Evolutionary conservation across 2,888 invertebrate species (phyloP).

Genomic region (Dastarcus helophoroides): DNA sequence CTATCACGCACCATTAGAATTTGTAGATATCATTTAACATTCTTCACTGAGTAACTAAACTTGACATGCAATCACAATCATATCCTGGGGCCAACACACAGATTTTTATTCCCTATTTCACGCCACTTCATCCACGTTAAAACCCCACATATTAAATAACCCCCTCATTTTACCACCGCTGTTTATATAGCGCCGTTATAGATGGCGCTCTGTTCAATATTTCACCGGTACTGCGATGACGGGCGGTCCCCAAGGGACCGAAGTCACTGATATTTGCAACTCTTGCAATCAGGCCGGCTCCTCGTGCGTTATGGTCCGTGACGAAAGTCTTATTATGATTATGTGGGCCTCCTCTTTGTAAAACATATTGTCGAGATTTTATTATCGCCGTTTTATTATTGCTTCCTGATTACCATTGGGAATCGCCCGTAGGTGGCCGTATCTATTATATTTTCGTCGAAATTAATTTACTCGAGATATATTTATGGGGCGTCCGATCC

Average conservation of each 20-base stretch:
- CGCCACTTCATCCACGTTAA: too few species aligned
- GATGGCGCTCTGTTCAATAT: background rate
- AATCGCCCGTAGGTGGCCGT: too few species aligned
- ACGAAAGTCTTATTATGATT: slow-evolving; percentile 22
- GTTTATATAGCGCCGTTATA: background rate
- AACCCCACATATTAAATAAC: background rate
- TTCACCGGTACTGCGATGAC: slow-evolving; percentile 32
- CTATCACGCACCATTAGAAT: too few species aligned
- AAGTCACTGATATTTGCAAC: slow-evolving; percentile 61
- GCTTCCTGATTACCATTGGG: slow-evolving; percentile 18
- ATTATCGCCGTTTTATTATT: slow-evolving; percentile 21
- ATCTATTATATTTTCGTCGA: too few species aligned
- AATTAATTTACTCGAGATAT: too few species aligned
- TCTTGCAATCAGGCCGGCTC: slow-evolving; percentile 36
- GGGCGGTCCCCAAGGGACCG: slow-evolving; percentile 46
- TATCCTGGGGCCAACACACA: too few species aligned
- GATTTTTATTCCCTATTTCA: too few species aligned
- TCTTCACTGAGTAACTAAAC: too few species aligned
- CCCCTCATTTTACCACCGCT: background rate
- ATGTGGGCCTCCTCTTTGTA: slow-evolving; percentile 18
- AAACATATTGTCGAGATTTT: slow-evolving; percentile 25
- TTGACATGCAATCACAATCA: too few species aligned
- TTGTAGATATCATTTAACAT: too few species aligned
- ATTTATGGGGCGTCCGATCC: too few species aligned
- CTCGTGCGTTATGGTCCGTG: slow-evolving; percentile 35